Evolutionary conservation across 2,888 invertebrate species (phyloP), one percentile per base, ranked within the genome.

Genomic region (Hylaea fasciaria): DNA sequence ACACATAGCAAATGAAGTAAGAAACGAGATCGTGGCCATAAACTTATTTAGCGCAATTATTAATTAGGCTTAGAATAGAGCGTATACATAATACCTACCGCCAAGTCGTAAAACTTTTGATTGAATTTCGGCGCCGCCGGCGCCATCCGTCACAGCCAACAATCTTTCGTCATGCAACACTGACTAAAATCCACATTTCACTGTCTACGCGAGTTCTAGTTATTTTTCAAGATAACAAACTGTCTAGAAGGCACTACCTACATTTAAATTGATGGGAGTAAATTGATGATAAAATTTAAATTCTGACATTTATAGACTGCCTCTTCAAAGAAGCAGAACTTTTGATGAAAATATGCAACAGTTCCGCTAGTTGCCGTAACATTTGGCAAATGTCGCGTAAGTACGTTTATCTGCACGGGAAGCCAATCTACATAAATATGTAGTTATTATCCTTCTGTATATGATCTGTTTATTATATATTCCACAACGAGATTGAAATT

Each of bases 71-170:
- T 41, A 51, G 50, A 55, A 60, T 54, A 43, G 46, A 51, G 41
- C 41, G 14, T 35, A 14, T 54, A 45, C 43, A 45, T 44, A 22
- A n/a, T 54, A 54, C 40, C 51, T 52, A 60, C 46, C 9, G 40
- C 14, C 22, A 28, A 45, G 61, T 48, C 52, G 44, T 62, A 62
- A 60, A 62, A 56, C 51, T 56, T 56, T 57, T 62, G 52, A 62
- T 62, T 56, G 56, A 57, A 43, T 44, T 22, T 56, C 43, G 55
- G 41, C 51, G 60, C 55, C 55, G 60, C 37, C 56, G 61, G 56
- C 56, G 61, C 52, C 56, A 47, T 39, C 51, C 28, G 39, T 37
- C 43, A 32, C 39, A 29, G 52, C 40, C 40, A 52, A 43, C n/a
- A 55, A 37, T 40, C 43, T 14, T 49, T 44, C 29, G 56, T 52